These are phyloP conservation scores for Leptobrachium leishanense DNA, from an alignment of 2,113 vertebrate genomes.

Conservation along the genomic window DNA sequence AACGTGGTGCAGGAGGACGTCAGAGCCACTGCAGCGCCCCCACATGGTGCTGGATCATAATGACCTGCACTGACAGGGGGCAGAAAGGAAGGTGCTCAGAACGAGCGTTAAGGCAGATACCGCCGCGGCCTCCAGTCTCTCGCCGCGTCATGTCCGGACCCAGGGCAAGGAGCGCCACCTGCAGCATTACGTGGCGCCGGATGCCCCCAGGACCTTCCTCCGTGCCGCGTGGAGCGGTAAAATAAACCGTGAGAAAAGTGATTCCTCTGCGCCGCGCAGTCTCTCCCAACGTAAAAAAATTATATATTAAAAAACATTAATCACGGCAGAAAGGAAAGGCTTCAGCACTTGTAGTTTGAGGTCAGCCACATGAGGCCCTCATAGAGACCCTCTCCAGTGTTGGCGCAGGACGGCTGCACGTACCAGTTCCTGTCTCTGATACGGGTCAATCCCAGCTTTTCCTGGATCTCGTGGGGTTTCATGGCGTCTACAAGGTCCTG, in stretches of 20 bases:
- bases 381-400: conserved; percentile 82
- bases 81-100: neutral
- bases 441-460: conserved; percentile 77
- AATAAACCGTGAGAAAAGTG: neutral
- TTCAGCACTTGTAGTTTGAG: conserved; percentile 46
- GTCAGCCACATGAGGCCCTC: conserved; percentile 90
- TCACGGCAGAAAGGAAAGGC: conserved; percentile 10
- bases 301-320: conserved; percentile 27
- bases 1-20: too few species aligned
- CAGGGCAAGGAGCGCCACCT: conserved; percentile 2
- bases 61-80: neutral
- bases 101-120: conserved; percentile 33
- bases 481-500: conserved; percentile 93
- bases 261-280: conserved; percentile 6
- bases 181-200: neutral
- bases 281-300: conserved; percentile 11
- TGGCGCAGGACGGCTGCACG: conserved; percentile 83
- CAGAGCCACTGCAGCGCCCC: too few species aligned
- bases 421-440: conserved; percentile 84
- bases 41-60: too few species aligned
- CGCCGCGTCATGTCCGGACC: neutral
- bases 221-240: neutral
- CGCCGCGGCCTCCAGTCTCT: conserved; percentile 1
- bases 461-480: conserved; percentile 80
- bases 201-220: neutral